A percentile compares a stretch with the other conserved stretches of the same genome.
These are phyloP conservation scores for Dinoponera quadriceps DNA, from an alignment of 1,140 invertebrate genomes.

Conservation along the genomic window DNA sequence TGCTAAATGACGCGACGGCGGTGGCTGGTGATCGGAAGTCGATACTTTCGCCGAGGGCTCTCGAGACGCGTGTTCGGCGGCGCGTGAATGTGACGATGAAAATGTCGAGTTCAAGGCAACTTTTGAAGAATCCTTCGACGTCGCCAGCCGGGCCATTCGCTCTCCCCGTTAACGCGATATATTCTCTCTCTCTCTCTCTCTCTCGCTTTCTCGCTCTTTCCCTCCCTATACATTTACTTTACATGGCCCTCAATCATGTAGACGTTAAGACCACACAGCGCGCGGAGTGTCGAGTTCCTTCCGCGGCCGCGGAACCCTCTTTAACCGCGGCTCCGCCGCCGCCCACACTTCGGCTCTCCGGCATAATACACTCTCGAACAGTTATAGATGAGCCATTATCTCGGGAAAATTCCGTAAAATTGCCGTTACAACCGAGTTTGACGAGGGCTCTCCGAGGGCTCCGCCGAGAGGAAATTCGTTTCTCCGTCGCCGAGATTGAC, in stretches of 20 bases:
- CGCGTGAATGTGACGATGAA: conserved; percentile 50
- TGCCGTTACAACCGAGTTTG: conserved; percentile 25
- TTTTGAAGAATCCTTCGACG: conserved; percentile 59
- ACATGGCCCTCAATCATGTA: conserved; percentile 65
- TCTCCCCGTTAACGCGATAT: conserved; percentile 38
- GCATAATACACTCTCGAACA: conserved; percentile 42
- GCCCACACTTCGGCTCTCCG: conserved; percentile 15
- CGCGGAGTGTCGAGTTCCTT: conserved; percentile 43
- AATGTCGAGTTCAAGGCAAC: conserved; percentile 34
- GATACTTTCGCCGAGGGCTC: conserved; percentile 48
- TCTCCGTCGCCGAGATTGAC: background rate
- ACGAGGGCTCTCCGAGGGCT: conserved; percentile 1
- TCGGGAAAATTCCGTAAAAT: conserved; percentile 52
- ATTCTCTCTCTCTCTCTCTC: background rate
- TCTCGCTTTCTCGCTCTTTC: background rate
- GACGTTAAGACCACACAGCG: conserved; percentile 44
- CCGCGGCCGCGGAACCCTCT: conserved; percentile 19
- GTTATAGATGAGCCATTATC: conserved; percentile 57
- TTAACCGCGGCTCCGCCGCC: conserved; percentile 4
- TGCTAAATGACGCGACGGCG: conserved; percentile 44
- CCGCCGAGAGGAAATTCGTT: conserved; percentile 8
- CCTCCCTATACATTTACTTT: conserved; percentile 54
- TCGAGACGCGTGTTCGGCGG: conserved; percentile 51
- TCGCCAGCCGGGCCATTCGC: conserved; percentile 28
- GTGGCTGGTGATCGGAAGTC: conserved; percentile 53